Base-by-base conservation (phyloP, 1,140 invertebrate species). In the Drosophila chauvacae region DNA sequence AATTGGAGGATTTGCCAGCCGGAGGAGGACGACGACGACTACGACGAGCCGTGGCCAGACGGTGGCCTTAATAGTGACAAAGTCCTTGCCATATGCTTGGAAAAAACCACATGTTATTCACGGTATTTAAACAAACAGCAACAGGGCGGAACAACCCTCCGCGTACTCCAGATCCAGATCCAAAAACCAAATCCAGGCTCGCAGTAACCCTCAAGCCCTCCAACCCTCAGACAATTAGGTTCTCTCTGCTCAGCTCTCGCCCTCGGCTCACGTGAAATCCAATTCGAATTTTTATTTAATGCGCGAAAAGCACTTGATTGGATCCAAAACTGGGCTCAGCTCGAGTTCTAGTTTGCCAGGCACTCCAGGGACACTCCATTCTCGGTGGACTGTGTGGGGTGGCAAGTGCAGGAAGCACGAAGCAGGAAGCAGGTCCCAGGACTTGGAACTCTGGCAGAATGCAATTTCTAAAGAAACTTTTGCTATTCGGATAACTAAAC, bases 31-130 rank as follows among this genome's bases (percentile, higher is more conserved):
- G 1, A 37, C 51, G 1, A 55, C 51, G 5, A 37, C 11, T 3
- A 20, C 18, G 53, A 70, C 61, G 70, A 74, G 56, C 51, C 47
- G 11, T 28, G 35, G 35, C 47, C 66, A 68, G 78, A 71, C 62
- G 65, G 62, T 60, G n/a, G n/a, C 66, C 80, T 80, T 83, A 87
- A 88, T 86, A 77, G 82, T 81, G 83, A 91, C 91, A 91, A 91
- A 87, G 90, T 91, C 80, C 80, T 91, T 91, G 90, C 90, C 90
- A 91, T 91, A 91, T 91, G 90, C 74, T 91, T 77, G 20, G 83
- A 91, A 91, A 91, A 91, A 91, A 91, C 90, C 90, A 91, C 90
- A 91, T 91, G 90, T 91, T 91, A 91, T 91, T 90, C 82, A 91
- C 90, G 90, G 90, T 90, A 90, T 91, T 91, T 91, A 91, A 91